Percentiles rank a stretch among this genome's conserved stretches.
phyloP scores from a whole-genome alignment of 1,140 invertebrate genomes.

The Helicoverpa armigera region DNA sequence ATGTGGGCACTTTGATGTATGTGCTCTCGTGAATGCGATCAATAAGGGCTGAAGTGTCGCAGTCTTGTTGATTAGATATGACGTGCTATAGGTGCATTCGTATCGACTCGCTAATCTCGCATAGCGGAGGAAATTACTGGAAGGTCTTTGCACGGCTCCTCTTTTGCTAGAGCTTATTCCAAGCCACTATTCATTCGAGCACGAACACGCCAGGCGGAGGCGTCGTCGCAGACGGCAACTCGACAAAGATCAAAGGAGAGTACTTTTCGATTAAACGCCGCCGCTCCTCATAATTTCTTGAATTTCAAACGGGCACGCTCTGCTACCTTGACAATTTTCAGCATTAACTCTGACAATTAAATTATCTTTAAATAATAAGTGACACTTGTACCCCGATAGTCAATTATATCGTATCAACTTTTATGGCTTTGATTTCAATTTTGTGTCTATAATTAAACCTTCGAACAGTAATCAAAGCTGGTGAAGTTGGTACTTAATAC shows the following conservation, averaged over 20 bases:
- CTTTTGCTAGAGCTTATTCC: constrained; percentile 47
- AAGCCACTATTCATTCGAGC: constrained; percentile 51
- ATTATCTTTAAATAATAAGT: constrained; percentile 35
- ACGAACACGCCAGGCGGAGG: constrained; percentile 47
- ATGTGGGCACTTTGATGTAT: background rate
- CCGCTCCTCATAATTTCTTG: constrained; percentile 53
- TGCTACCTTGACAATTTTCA: constrained; percentile 47
- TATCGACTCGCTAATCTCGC: constrained; percentile 40
- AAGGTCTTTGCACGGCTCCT: constrained; percentile 18
- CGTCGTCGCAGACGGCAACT: constrained; percentile 49
- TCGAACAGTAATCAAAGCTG: constrained; percentile 15
- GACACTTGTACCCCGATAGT: background rate
- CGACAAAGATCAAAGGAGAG: constrained; percentile 56
- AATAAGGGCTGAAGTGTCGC: constrained; percentile 5
- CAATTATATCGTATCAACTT: constrained; percentile 13
- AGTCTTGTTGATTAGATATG: constrained; percentile 2
- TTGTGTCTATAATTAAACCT: background rate
- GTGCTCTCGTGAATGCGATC: background rate
- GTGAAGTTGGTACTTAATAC: background rate
- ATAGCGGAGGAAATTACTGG: constrained; percentile 36
- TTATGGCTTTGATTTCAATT: background rate
- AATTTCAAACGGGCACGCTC: constrained; percentile 50
- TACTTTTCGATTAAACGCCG: constrained; percentile 55
- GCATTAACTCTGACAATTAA: constrained; percentile 41
- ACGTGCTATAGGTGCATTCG: background rate